These are phyloP conservation scores for Theocolax elegans DNA, from an alignment of 1,140 invertebrate species.

Conservation along the genomic window DNA sequence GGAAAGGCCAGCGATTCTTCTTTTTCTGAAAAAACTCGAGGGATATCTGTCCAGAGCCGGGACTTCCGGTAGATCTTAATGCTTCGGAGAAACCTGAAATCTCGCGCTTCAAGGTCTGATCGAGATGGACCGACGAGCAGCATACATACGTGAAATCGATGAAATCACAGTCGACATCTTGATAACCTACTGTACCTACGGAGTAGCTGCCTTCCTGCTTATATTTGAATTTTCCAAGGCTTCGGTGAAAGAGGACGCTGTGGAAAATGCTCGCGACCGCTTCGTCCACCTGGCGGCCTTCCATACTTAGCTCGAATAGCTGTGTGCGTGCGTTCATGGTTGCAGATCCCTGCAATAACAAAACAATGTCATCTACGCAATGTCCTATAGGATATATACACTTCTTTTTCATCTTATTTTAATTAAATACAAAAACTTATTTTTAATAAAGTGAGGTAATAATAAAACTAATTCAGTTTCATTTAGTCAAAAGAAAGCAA, in stretches of 20 bases:
- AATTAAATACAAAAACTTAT: background rate
- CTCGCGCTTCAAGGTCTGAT: slow-evolving; percentile 80
- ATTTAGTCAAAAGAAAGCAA: too few species aligned
- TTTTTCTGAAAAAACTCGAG: slow-evolving; percentile 96
- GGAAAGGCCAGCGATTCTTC: slow-evolving; percentile 87
- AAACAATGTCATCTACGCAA: background rate
- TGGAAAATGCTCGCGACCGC: slow-evolving; percentile 94
- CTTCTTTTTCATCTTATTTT: background rate
- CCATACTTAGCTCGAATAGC: slow-evolving; percentile 88
- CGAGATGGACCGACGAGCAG: slow-evolving; percentile 84
- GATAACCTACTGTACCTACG: slow-evolving; percentile 93
- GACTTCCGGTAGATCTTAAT: slow-evolving; percentile 79
- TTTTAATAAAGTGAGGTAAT: too few species aligned
- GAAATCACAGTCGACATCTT: slow-evolving; percentile 96
- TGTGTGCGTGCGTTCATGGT: slow-evolving; percentile 90
- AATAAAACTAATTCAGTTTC: too few species aligned
- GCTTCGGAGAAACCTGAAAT: slow-evolving; percentile 89
- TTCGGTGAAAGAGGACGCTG: slow-evolving; percentile 93
- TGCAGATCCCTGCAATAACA: background rate
- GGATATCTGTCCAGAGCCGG: slow-evolving; percentile 85
- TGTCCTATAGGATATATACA: too few species aligned
- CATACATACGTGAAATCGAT: slow-evolving; percentile 97
- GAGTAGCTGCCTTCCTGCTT: slow-evolving; percentile 94
- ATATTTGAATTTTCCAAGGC: slow-evolving; percentile 94
- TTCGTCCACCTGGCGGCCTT: slow-evolving; percentile 94